Conservation (phyloP, 2,113 vertebrate genomes). For the Bubo scandiacus region DNA sequence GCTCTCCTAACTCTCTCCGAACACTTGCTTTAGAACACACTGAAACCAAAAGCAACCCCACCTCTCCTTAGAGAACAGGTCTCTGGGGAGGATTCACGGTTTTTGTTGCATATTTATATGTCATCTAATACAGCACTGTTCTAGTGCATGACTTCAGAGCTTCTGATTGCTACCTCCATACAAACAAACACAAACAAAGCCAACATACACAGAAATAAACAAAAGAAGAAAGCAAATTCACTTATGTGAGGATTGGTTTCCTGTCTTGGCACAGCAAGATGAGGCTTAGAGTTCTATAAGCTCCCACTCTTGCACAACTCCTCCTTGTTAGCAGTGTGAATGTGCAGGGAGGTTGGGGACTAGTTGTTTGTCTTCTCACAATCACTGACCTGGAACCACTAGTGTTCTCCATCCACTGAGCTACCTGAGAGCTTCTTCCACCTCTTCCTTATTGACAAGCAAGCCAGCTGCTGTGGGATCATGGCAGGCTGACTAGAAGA, state of each 20-base stretch:
- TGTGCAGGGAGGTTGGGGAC: not conserved
- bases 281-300: not conserved
- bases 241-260: not conserved
- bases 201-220: slow-evolving; percentile 2
- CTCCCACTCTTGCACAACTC: not conserved
- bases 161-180: not conserved
- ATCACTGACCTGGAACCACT: not conserved
- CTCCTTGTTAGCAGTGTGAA: not conserved
- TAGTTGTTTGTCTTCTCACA: not conserved
- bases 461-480: not conserved
- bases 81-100: not conserved
- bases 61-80: not conserved
- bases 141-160: not conserved
- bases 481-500: not conserved
- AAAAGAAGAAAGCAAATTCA: not conserved
- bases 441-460: not conserved
- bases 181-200: slow-evolving; percentile 6
- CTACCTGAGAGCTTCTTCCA: not conserved
- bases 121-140: not conserved
- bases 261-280: not conserved
- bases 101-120: not conserved
- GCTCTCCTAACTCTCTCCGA: not conserved
- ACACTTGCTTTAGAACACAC: not conserved
- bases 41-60: not conserved
- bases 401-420: not conserved